Conservation (phyloP, 2,888 invertebrate species). For the Mythimna lalbum region DNA sequence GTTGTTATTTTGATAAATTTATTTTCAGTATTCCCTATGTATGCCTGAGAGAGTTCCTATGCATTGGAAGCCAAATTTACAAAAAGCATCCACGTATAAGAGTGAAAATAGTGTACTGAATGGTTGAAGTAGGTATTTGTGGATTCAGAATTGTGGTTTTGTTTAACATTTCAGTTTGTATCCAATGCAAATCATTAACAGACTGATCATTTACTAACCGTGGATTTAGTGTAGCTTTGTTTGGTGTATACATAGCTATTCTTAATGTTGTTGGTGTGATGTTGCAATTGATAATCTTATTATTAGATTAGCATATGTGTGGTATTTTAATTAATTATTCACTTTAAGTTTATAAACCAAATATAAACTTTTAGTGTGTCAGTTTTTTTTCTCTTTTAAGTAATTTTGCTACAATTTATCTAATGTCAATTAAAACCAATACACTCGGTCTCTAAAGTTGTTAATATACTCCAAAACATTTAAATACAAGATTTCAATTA, state of each 20-base stretch:
- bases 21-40: slow-evolving; percentile 90
- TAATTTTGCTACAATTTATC: slow-evolving; percentile 57
- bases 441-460: slow-evolving; percentile 29
- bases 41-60: slow-evolving; percentile 90
- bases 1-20: slow-evolving; percentile 77
- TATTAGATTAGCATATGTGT: slow-evolving; percentile 87
- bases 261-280: slow-evolving; percentile 89
- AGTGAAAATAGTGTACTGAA: slow-evolving; percentile 91
- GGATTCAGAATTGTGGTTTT: slow-evolving; percentile 73
- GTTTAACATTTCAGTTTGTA: slow-evolving; percentile 73
- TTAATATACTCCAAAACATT: slow-evolving; percentile 5
- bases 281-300: slow-evolving; percentile 83
- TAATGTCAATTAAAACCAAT: slow-evolving; percentile 47
- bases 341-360: slow-evolving; percentile 76
- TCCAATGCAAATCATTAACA: slow-evolving; percentile 68
- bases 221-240: slow-evolving; percentile 85
- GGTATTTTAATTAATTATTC: slow-evolving; percentile 71
- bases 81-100: slow-evolving; percentile 90
- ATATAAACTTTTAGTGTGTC: slow-evolving; percentile 74
- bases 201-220: slow-evolving; percentile 74
- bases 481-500: background rate
- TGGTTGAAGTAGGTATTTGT: slow-evolving; percentile 89
- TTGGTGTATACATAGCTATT: slow-evolving; percentile 89
- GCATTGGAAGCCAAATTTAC: slow-evolving; percentile 90
- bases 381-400: slow-evolving; percentile 48